Percentiles rank a stretch among this genome's conserved stretches.
Evolutionary conservation across 1,140 invertebrate species (phyloP).

Genomic region (Monochamus saltuarius): DNA sequence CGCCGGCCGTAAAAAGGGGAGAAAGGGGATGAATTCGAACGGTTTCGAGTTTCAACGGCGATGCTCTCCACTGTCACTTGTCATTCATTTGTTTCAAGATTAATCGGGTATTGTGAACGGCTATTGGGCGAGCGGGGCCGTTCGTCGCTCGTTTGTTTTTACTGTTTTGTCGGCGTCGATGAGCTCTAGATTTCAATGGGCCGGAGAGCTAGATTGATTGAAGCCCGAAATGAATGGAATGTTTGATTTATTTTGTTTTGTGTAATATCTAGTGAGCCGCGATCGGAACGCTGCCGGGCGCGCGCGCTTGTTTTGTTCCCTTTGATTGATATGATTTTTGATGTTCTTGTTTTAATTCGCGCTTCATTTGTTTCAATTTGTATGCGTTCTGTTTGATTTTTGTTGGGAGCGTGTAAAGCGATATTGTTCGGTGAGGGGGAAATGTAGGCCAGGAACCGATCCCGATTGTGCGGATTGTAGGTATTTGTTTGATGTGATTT

Average conservation of each 20-base stretch:
- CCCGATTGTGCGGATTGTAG: no score
- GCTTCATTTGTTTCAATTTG: conserved; percentile 22
- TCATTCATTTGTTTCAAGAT: conserved; percentile 32
- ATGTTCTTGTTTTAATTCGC: conserved; percentile 22
- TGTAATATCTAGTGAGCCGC: conserved; percentile 20
- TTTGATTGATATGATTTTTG: conserved; percentile 22
- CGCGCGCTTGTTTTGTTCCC: conserved; percentile 15
- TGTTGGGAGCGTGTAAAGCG: neutral
- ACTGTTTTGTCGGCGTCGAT: conserved; percentile 21
- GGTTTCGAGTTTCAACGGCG: conserved; percentile 16
- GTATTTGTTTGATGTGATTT: no score
- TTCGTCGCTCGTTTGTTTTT: conserved; percentile 22
- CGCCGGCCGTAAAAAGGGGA: conserved; percentile 5
- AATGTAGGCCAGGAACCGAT: no score
- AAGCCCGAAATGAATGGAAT: conserved; percentile 20
- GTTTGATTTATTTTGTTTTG: conserved; percentile 23
- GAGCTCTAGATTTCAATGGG: conserved; percentile 24
- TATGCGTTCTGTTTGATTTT: neutral
- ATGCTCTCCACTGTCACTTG: conserved; percentile 26
- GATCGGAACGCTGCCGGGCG: conserved; percentile 12
- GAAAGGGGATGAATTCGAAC: conserved; percentile 13
- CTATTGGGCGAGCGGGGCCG: conserved; percentile 19
- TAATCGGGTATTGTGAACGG: conserved; percentile 30
- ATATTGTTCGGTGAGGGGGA: no score
- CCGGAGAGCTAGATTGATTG: conserved; percentile 15